Evolutionary conservation across 1,140 invertebrate species (phyloP).

Genomic region (Ooceraea biroi): DNA sequence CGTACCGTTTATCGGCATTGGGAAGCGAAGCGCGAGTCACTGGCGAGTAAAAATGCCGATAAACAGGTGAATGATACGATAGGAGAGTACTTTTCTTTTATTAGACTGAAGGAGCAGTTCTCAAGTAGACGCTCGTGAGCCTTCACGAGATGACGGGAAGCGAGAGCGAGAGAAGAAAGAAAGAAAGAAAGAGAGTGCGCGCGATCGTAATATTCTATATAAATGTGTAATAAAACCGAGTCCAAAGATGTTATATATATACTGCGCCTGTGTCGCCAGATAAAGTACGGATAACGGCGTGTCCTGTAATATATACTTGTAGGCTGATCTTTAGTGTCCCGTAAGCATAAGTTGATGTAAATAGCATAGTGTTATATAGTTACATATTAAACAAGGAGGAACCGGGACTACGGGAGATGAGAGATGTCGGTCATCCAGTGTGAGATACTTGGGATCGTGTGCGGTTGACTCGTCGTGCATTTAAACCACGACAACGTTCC

Average conservation of each 20-base stretch:
- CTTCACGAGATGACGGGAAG: conserved; percentile 38
- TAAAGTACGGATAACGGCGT: conserved; percentile 77
- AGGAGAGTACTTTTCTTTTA: conserved; percentile 53
- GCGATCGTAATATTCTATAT: conserved; percentile 77
- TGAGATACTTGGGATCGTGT: conserved; percentile 32
- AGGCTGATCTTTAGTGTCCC: conserved; percentile 76
- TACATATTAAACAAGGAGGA: conserved; percentile 53
- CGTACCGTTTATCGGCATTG: conserved; percentile 24
- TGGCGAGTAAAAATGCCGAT: conserved; percentile 9
- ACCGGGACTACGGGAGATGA: conserved; percentile 15
- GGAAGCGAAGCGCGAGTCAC: conserved; percentile 7
- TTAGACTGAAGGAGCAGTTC: conserved; percentile 65
- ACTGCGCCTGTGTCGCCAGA: conserved; percentile 77
- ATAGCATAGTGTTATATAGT: conserved; percentile 81
- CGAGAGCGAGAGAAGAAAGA: conserved; percentile 37
- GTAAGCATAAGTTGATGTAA: conserved; percentile 84
- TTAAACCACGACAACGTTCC: conserved; percentile 29
- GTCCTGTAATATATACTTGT: conserved; percentile 86
- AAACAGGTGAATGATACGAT: conserved; percentile 15
- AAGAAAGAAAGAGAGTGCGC: background rate
- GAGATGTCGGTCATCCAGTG: conserved; percentile 27
- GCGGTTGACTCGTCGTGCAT: conserved; percentile 59
- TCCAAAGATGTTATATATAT: conserved; percentile 86
- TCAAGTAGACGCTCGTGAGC: conserved; percentile 17
- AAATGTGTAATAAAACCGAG: conserved; percentile 86